A percentile compares a stretch with the other conserved stretches of the same genome.
Evolutionary conservation across 30 jellyfish, hydroid and myxozoan species (phyloP).

Genomic region (Hydractinia symbiolongicarpus): DNA sequence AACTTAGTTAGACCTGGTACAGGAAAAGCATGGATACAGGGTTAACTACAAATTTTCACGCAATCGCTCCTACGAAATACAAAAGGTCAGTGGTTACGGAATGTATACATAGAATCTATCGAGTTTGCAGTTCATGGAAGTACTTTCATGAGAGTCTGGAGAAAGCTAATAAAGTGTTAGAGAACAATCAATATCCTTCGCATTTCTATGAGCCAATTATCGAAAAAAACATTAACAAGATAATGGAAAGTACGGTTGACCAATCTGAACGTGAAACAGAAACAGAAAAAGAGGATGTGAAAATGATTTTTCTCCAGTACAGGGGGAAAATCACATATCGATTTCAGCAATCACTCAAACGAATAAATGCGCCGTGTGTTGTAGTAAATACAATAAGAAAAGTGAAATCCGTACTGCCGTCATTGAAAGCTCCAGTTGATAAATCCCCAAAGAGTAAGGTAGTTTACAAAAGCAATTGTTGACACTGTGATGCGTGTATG

Average conservation of each 20-base stretch:
- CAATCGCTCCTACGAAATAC: constrained; percentile 22
- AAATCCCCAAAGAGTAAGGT: too few species aligned
- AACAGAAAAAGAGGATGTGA: too few species aligned
- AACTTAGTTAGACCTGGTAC: constrained; percentile 25
- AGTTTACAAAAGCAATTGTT: too few species aligned
- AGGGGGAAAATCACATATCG: too few species aligned
- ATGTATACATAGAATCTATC: constrained; percentile 19
- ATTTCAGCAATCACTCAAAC: too few species aligned
- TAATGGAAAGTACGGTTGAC: too few species aligned
- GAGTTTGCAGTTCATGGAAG: constrained; percentile 25
- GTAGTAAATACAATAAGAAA: too few species aligned
- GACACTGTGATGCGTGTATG: too few species aligned
- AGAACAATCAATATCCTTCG: constrained; percentile 29
- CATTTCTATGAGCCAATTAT: constrained; percentile 32
- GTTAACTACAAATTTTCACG: constrained; percentile 29
- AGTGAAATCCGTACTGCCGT: too few species aligned
- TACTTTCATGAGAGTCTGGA: constrained; percentile 30
- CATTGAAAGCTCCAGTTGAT: too few species aligned
- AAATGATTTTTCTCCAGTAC: too few species aligned
- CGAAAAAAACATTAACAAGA: constrained; percentile 14
- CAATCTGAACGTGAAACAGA: background rate
- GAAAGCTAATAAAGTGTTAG: constrained; percentile 29
- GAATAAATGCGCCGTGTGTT: too few species aligned
- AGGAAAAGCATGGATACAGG: constrained; percentile 37
- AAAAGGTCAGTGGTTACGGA: constrained; percentile 31